phyloP scores from a whole-genome alignment of 2,797 vertebrate genomes.

The Hoplostethus mediterraneus region DNA sequence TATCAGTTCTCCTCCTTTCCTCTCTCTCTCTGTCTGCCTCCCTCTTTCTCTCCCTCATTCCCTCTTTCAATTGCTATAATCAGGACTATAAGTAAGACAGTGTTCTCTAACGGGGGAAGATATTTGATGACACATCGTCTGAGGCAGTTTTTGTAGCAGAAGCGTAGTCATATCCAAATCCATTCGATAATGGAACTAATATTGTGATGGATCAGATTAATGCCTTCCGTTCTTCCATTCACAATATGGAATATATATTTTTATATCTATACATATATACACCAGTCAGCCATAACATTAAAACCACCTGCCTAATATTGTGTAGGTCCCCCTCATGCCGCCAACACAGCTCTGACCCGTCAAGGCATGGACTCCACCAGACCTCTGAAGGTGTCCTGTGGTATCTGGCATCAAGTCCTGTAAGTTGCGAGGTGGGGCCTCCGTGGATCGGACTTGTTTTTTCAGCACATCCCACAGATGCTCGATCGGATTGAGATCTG shows the following conservation, averaged over 20 bases:
- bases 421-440: too few species aligned
- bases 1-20: slow-evolving; percentile 11
- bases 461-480: too few species aligned
- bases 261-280: too few species aligned
- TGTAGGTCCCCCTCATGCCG: too few species aligned
- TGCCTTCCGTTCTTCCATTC: slow-evolving; percentile 5
- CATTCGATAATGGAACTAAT: slow-evolving; percentile 67
- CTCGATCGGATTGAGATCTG: too few species aligned
- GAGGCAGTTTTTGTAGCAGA: slow-evolving; percentile 26
- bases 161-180: slow-evolving; percentile 36
- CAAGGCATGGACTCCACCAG: too few species aligned
- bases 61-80: background rate
- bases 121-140: slow-evolving; percentile 29
- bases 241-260: slow-evolving; percentile 13
- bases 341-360: too few species aligned
- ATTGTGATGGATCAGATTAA: slow-evolving; percentile 41
- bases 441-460: too few species aligned
- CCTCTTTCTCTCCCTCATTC: background rate
- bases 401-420: too few species aligned
- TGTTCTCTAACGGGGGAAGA: background rate
- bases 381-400: too few species aligned
- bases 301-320: too few species aligned
- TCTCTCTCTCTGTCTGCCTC: background rate
- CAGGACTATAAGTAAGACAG: slow-evolving; percentile 12
- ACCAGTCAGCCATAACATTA: too few species aligned